Conservation (phyloP, 1,140 invertebrate species). For the Araneus ventricosus region DNA sequence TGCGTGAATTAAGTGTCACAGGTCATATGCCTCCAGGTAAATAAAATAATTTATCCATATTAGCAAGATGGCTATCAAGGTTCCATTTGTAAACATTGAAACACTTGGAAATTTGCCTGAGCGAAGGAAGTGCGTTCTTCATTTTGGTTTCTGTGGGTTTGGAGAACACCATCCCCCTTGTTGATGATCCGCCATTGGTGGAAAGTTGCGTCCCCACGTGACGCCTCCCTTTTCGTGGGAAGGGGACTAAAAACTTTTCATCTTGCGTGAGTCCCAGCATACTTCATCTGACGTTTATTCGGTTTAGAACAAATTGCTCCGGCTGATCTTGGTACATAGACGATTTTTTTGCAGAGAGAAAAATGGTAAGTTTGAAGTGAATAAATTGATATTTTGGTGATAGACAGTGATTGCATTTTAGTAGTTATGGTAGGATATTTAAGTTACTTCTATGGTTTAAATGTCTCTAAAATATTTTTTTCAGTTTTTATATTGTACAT, state of each 20-base stretch:
- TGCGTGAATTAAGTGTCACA: not conserved
- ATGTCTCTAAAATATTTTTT: too few relatives aligned
- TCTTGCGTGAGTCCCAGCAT: not conserved
- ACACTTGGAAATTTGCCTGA: slow-evolving; percentile 20
- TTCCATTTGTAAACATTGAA: slow-evolving; percentile 30
- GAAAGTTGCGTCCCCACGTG: slow-evolving; percentile 42
- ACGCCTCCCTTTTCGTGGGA: slow-evolving; percentile 45
- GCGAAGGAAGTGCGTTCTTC: slow-evolving; percentile 3
- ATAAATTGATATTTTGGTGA: too few relatives aligned
- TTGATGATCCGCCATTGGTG: slow-evolving; percentile 26
- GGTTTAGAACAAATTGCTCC: not conserved
- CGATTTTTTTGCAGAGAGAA: not conserved
- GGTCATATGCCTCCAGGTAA: not conserved
- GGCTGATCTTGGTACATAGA: not conserved
- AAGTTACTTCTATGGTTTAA: too few relatives aligned
- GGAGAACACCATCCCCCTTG: slow-evolving; percentile 29
- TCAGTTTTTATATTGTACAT: too few relatives aligned
- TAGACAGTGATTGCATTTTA: too few relatives aligned
- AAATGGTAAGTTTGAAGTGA: slow-evolving; percentile 9
- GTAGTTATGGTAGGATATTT: too few relatives aligned
- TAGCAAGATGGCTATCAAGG: slow-evolving; percentile 22
- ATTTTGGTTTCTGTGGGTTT: slow-evolving; percentile 3
- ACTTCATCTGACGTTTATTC: not conserved
- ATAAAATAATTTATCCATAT: slow-evolving; percentile 24
- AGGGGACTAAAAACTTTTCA: not conserved